Base-by-base conservation (phyloP, 2,888 invertebrate genomes). In the Drosophila testacea region DNA sequence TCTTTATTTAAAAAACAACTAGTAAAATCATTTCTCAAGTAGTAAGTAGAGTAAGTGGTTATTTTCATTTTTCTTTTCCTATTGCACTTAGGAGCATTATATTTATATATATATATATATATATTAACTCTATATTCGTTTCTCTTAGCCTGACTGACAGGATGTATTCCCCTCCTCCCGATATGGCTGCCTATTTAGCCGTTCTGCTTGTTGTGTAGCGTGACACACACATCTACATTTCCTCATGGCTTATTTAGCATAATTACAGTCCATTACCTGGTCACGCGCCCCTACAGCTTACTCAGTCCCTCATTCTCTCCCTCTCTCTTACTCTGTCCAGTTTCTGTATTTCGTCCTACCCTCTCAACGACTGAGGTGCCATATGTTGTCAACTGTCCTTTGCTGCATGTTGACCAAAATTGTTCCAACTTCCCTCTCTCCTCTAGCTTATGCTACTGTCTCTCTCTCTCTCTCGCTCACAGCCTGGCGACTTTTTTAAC, bases 201-300 rank as follows among this genome's bases (percentile, higher is more conserved):
- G 22, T 46, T 38, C 39, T 22, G 56, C 34, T 27, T 22, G n/a
- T 48, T 55, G 32, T 34, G 51, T 63, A 65, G 65, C 69, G 70
- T 73, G 67, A 57, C 74, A 57, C 59, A 52, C 69, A 79, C 77
- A 62, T 65, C 69, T 52, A 59, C 83, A 71, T 80, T 83, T 78
- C 62, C 78, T 80, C 78, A 83, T 79, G 85, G 78, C 85, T 81
- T 84, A 81, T 81, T 84, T 84, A 84, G 85, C 83, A 84, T 84
- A 84, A 84, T 84, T 84, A 81, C 78, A 81, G 81, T 83, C 83
- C 83, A 84, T 84, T 84, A 84, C 76, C 81, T 83, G 81, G 85
- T 80, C 85, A 83, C 83, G 85, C 77, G 77, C 64, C 60, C 61
- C 66, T 44, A 42, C 41, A 30, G 42, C 41, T 7, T 36, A 42